These are phyloP conservation scores for Microtus montanus DNA, from an alignment of 2,113 vertebrate genomes.

Conservation along the genomic window DNA sequence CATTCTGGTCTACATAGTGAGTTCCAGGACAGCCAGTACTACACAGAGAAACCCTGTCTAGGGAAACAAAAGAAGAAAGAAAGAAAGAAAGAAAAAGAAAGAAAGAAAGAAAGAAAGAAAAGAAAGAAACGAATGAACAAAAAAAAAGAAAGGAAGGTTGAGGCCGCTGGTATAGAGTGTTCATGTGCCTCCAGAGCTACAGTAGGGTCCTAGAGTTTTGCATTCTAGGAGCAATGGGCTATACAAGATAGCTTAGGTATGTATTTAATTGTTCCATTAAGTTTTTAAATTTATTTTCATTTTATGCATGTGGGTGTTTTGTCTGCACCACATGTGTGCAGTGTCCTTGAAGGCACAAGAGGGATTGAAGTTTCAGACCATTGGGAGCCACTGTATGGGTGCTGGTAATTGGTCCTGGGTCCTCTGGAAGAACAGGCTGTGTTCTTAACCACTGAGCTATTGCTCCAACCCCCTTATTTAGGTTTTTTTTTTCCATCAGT, in stretches of 20 bases:
- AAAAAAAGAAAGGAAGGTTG: no score
- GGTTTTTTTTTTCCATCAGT: background rate
- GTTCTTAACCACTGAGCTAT: no score
- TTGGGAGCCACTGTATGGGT: background rate
- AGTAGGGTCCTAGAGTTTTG: background rate
- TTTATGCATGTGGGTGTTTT: background rate
- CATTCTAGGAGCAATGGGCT: background rate
- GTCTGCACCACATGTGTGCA: background rate
- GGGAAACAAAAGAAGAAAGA: background rate
- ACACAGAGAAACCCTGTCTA: background rate
- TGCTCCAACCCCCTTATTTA: no score
- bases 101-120: no score
- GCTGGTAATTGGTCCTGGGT: background rate
- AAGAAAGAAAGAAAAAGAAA: no score
- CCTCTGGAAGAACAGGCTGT: background rate
- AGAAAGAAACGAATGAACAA: no score
- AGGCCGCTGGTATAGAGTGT: no score
- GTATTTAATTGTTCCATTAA: background rate
- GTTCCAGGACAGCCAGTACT: background rate
- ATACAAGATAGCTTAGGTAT: background rate
- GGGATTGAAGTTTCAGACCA: background rate
- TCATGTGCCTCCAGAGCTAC: no score
- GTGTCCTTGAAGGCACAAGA: background rate
- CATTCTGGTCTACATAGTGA: background rate
- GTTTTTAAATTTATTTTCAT: background rate